Conservation (phyloP, 2,113 vertebrate species). For the Anhinga anhinga region DNA sequence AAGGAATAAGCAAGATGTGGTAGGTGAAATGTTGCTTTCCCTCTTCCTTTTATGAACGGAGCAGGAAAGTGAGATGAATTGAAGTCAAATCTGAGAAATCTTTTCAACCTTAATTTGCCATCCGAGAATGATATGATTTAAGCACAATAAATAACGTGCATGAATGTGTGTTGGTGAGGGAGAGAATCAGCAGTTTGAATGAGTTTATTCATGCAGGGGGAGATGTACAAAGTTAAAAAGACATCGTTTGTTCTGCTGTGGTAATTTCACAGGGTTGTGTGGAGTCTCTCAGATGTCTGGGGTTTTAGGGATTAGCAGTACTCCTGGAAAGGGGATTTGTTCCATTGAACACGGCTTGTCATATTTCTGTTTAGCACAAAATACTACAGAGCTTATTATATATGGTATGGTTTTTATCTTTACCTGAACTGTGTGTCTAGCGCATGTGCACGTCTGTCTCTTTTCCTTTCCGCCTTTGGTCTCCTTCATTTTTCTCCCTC, state of each 20-base stretch:
- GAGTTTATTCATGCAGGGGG: not conserved
- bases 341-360: not conserved
- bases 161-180: not conserved
- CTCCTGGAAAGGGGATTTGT: not conserved
- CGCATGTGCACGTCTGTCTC: not conserved
- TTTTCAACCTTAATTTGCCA: conserved; percentile 31
- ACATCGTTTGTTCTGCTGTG: not conserved
- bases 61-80: not conserved
- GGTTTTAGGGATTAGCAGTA: not conserved
- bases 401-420: not conserved
- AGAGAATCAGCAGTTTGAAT: conserved; percentile 8
- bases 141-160: not conserved
- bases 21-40: not conserved
- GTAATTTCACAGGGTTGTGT: not conserved
- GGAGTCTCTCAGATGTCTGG: not conserved
- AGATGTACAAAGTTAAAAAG: not conserved
- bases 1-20: not conserved
- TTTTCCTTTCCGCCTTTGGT: not conserved
- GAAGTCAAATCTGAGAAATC: not conserved
- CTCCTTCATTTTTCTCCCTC: not conserved
- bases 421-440: not conserved
- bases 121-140: not conserved
- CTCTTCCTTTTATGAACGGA: not conserved
- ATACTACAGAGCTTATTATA: not conserved
- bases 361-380: not conserved